Base-by-base conservation (phyloP, 2,113 vertebrate species). In the Anarrhichthys ocellatus region DNA sequence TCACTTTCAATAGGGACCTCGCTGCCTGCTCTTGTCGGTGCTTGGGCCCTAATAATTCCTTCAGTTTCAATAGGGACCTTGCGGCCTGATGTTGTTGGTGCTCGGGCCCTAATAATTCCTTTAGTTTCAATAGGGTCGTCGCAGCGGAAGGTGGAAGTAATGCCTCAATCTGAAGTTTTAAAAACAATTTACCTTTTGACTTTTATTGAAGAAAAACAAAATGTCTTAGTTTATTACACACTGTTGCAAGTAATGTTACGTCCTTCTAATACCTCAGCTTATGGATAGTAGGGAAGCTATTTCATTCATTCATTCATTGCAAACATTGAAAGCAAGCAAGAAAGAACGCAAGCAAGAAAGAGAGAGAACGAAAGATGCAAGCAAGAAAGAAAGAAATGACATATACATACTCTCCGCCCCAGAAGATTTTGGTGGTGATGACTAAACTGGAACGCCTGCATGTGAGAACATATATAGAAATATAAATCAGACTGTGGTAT, bases 341-440 rank as follows among this genome's bases (percentile, higher is more conserved):
- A 27, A 27, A 27, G 27, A 27, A 27, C 1, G 27, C 27, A 27
- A 44, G 42, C 42, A 44, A 44, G 11, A 0, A 44, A 40, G 6
- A 48, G 9, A 29, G 36, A 44, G 42, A 11, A 44, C 42, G 14
- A 2, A 44, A 14, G 42, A 44, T 14, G 11, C 42, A 10, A 42
- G 42, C 8, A 24, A 56, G 22, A 48, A 34, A 73, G n/a, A 74
- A 40, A 80, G 2, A 68, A 27, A 46, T 3, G 38, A 38, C 6
- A 6, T 27, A 40, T 38, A 97, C 98, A 81, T 96, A 99, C 98
- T 98, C 99, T 96, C 97, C 97, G 68, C 97, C 97, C 97, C 98
- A 99, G 96, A 98, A 99, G 93, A 99, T 97, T 92, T 99, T 99
- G 73, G 98, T 99, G 78, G 97, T 99, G 92, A 99, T 99, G 90